A percentile compares a stretch with the other conserved stretches of the same genome.
phyloP scores from a whole-genome alignment of 2,113 vertebrate species.

The Microcebus griseorufus region DNA sequence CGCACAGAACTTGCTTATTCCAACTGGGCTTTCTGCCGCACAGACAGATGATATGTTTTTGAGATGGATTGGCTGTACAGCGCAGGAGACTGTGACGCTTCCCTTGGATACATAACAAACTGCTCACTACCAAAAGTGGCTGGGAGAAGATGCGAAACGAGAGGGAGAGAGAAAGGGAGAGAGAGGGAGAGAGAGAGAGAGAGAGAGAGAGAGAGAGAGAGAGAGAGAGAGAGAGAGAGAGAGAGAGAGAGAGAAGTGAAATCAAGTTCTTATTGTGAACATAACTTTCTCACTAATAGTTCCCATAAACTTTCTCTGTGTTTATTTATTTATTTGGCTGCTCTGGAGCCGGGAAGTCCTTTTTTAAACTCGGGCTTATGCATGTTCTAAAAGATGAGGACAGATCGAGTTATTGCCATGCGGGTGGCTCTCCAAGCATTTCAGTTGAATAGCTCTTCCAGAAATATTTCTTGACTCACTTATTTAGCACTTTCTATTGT shows the following conservation, averaged over 20 bases:
- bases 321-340: slow-evolving; percentile 70
- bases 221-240: background rate
- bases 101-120: slow-evolving; percentile 50
- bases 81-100: slow-evolving; percentile 40
- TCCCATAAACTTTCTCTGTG: slow-evolving; percentile 58
- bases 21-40: slow-evolving; percentile 71
- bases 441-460: slow-evolving; percentile 66
- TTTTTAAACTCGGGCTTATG: slow-evolving; percentile 72
- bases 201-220: background rate
- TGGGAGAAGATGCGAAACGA: slow-evolving; percentile 44
- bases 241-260: slow-evolving; percentile 59
- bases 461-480: slow-evolving; percentile 74
- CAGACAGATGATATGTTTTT: slow-evolving; percentile 71
- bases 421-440: slow-evolving; percentile 59
- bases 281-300: slow-evolving; percentile 67
- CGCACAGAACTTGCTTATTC: slow-evolving; percentile 77
- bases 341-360: slow-evolving; percentile 8
- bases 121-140: slow-evolving; percentile 59
- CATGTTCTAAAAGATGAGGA: slow-evolving; percentile 44
- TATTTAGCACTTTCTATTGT: slow-evolving; percentile 69
- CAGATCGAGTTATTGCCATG: slow-evolving; percentile 39
- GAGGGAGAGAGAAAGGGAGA: background rate
- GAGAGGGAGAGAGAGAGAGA: background rate
- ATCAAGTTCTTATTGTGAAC: slow-evolving; percentile 4
- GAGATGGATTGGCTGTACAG: slow-evolving; percentile 63